Evolutionary conservation across 2,888 invertebrate species (phyloP).

Genomic region (Zootermopsis nevadensis): DNA sequence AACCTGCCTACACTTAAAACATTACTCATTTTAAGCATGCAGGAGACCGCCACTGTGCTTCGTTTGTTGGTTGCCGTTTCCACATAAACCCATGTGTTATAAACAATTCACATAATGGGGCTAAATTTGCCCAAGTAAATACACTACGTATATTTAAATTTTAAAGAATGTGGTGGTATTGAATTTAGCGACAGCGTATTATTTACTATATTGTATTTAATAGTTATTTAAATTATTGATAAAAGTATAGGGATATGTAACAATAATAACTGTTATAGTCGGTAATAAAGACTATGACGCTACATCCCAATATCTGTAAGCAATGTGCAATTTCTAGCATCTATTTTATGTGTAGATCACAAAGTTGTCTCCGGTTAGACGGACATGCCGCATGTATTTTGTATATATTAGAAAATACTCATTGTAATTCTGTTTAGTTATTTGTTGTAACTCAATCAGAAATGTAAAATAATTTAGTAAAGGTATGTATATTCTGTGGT

Average conservation of each 20-base stretch:
- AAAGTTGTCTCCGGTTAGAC: neutral
- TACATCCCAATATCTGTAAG: constrained; percentile 39
- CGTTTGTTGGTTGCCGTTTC: neutral
- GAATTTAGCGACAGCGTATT: neutral
- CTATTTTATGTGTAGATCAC: constrained; percentile 42
- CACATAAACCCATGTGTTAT: neutral
- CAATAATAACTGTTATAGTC: constrained; percentile 15
- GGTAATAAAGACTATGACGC: neutral
- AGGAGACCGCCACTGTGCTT: neutral
- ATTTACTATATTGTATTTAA: constrained; percentile 29
- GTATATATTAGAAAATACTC: constrained; percentile 41
- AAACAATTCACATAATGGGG: neutral
- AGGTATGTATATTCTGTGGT: neutral
- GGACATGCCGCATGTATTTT: constrained; percentile 43
- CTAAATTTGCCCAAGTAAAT: constrained; percentile 17
- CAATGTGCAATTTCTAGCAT: constrained; percentile 50
- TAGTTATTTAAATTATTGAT: constrained; percentile 28
- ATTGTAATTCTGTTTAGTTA: constrained; percentile 9
- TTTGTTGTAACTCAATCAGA: constrained; percentile 11
- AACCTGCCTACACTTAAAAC: neutral
- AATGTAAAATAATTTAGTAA: neutral
- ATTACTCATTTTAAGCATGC: neutral
- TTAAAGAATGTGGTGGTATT: constrained; percentile 12
- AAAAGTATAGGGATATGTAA: constrained; percentile 11
- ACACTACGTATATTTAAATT: constrained; percentile 23